Base-by-base conservation (phyloP, 2,797 vertebrate species). In the Hydrolagus colliei region DNA sequence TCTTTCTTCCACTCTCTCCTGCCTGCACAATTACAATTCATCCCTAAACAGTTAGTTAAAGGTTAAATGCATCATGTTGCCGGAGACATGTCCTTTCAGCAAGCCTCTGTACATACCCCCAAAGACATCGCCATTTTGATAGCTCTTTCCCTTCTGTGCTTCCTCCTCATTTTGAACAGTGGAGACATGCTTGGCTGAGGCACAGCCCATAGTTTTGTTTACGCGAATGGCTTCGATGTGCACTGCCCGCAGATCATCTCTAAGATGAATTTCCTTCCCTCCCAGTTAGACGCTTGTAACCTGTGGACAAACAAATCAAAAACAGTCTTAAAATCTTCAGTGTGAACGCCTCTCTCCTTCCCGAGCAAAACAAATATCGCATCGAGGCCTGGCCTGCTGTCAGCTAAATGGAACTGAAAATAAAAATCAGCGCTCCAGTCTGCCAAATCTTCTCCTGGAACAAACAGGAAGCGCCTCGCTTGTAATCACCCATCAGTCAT, bases 161-260 rank as follows among this genome's bases (percentile, higher is more conserved):
- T 99, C 97, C 92, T 99, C 97, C 91, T 99, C 97, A 86, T 94
- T 98, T 93, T 98, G 97, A 95, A 98, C 97, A 92, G 97, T 96
- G 92, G 97, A 98, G 94, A 99, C 97, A 97, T 99, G 98, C 95
- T 99, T 99, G 94, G 97, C 97, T 74, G 98, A 99, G 94, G 98
- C 97, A 96, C 98, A 99, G 97, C 98, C 98, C 98, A 99, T 99
- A 94, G 95, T 97, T 96, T 97, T 52, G 41, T 52, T 52, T 96
- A 98, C 93, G 91, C 93, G 93, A 91, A 93, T 92, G 93, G 93
- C 93, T 93, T 92, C 92, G 91, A 92, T 92, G 87, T 92, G 87
- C 91, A 91, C 88, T 80, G 89, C 90, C 89, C 88, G 90, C 92
- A 93, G 89, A 93, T 87, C 94, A 95, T 95, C 91, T 93, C 94